These are phyloP conservation scores for Sebastes matsubarae DNA, from an alignment of 2,797 vertebrate genomes.

Conservation along the genomic window DNA sequence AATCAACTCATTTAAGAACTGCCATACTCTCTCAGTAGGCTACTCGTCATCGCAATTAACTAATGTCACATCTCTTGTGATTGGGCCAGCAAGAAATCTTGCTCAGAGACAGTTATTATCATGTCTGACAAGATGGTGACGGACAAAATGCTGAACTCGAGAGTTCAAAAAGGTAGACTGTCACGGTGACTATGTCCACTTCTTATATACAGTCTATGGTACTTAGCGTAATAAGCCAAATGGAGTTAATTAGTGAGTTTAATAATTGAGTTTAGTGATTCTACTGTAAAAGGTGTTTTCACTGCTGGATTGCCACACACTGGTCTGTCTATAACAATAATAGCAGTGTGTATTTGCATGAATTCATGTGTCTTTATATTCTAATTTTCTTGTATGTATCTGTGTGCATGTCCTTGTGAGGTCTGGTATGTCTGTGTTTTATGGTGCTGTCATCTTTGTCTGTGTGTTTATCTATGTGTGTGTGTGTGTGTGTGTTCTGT, in stretches of 20 bases:
- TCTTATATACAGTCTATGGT: neutral
- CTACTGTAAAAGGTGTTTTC: neutral
- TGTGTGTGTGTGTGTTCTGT: conserved; percentile 25
- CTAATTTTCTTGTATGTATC: conserved; percentile 11
- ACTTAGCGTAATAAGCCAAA: neutral
- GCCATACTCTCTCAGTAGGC: neutral
- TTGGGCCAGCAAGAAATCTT: neutral
- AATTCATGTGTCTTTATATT: conserved; percentile 15
- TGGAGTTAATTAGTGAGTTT: neutral
- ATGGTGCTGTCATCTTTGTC: conserved; percentile 18
- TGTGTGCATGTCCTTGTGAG: conserved; percentile 36
- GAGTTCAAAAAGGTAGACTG: too few species aligned
- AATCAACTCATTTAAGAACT: neutral
- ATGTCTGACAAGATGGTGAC: too few species aligned
- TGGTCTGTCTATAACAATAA: neutral
- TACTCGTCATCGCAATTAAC: neutral
- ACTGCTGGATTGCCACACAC: neutral
- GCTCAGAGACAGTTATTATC: too few species aligned
- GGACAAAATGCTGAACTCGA: too few species aligned
- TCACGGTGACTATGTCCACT: neutral
- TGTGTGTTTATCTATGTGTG: neutral
- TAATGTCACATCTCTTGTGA: neutral
- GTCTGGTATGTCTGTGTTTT: conserved; percentile 27
- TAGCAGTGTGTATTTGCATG: conserved; percentile 18
- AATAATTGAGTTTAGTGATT: neutral